These are phyloP conservation scores for Tapera naevia DNA, from an alignment of 2,797 vertebrate genomes.

Conservation along the genomic window DNA sequence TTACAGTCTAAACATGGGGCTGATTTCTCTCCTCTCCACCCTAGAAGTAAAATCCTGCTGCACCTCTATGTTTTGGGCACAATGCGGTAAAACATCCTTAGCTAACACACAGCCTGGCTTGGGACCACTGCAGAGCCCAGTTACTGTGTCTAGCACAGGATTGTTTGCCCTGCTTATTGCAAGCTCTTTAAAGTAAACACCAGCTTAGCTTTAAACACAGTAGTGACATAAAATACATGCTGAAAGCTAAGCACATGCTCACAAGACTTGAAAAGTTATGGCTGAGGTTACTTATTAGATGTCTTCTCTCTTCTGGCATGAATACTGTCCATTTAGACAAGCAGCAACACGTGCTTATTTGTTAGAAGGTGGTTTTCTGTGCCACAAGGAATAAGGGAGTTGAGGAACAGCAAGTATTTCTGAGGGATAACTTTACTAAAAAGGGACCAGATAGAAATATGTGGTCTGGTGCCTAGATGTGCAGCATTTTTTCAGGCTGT, in stretches of 20 bases:
- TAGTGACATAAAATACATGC: background rate
- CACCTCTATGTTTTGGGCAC: rapidly evolving
- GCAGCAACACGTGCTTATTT: background rate
- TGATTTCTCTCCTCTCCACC: background rate
- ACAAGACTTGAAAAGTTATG: background rate
- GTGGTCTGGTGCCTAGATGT: background rate
- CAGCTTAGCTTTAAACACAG: background rate
- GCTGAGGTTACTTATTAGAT: background rate
- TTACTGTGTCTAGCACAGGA: background rate
- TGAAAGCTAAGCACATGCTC: background rate
- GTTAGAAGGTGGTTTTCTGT: background rate
- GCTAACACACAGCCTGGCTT: background rate
- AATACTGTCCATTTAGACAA: background rate
- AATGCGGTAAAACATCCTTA: background rate
- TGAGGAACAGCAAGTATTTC: background rate
- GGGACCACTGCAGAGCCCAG: background rate
- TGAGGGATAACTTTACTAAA: background rate
- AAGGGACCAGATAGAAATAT: background rate
- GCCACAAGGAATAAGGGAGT: background rate
- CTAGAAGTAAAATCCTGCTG: background rate
- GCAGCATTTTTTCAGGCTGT: background rate
- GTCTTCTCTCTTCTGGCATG: background rate
- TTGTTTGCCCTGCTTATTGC: slow-evolving; percentile 22
- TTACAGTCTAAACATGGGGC: background rate
- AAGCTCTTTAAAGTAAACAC: background rate